Evolutionary conservation across 2,888 invertebrate genomes (phyloP).

Genomic region (Zaprionus bogoriensis): DNA sequence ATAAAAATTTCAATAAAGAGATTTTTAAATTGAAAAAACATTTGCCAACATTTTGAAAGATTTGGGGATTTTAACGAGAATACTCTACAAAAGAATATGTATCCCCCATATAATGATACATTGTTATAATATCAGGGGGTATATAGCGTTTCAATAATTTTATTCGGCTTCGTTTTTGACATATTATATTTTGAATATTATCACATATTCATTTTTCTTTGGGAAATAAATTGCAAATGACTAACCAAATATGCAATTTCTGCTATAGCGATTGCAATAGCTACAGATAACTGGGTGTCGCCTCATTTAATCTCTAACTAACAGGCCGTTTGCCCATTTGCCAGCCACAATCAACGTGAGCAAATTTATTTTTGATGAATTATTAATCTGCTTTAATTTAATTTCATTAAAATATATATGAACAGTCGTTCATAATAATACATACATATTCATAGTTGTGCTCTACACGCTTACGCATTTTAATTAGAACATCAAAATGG

Average conservation of each 20-base stretch:
- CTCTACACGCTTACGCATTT: background rate
- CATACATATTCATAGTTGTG: background rate
- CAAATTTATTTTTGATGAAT: background rate
- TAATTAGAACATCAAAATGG: background rate
- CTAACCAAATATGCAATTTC: background rate
- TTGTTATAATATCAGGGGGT: too few relatives aligned
- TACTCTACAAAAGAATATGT: too few relatives aligned
- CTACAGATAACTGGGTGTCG: background rate
- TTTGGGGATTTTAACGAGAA: too few relatives aligned
- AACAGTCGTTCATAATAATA: background rate
- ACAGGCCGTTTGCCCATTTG: background rate
- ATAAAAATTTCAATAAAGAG: too few relatives aligned
- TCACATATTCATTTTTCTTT: background rate
- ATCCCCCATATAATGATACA: too few relatives aligned
- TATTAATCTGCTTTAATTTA: background rate
- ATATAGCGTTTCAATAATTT: too few relatives aligned
- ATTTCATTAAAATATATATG: background rate
- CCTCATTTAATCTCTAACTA: background rate
- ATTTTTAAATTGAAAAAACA: too few relatives aligned
- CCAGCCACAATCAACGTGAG: background rate
- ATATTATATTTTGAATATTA: too few relatives aligned
- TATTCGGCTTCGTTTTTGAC: too few relatives aligned
- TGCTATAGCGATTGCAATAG: background rate
- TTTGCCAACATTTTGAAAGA: too few relatives aligned
- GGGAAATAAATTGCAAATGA: background rate